phyloP scores from a whole-genome alignment of 2,113 vertebrate genomes.

The Psilopsiagon aurifrons region DNA sequence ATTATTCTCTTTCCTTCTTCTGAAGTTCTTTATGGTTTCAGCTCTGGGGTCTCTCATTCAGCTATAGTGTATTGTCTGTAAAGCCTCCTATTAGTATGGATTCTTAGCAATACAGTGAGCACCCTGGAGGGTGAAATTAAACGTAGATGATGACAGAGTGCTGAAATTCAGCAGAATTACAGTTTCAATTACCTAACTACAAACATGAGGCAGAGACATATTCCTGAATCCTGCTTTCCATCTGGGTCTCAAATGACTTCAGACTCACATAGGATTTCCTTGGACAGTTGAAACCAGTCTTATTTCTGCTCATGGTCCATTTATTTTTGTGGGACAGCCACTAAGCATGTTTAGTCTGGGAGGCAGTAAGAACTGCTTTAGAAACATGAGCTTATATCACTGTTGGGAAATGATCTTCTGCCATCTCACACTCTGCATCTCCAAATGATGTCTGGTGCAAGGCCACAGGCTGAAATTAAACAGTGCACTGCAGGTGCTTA shows the following conservation, averaged over 20 bases:
- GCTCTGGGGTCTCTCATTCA: neutral
- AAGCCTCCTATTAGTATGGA: slow-evolving; percentile 27
- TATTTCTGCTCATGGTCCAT: slow-evolving; percentile 43
- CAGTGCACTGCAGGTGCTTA: slow-evolving; percentile 18
- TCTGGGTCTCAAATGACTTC: slow-evolving; percentile 52
- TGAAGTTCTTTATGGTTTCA: neutral
- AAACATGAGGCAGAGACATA: slow-evolving; percentile 36
- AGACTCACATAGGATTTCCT: slow-evolving; percentile 44
- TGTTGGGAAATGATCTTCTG: slow-evolving; percentile 50
- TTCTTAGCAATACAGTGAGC: slow-evolving; percentile 14
- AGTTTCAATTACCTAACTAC: slow-evolving; percentile 56
- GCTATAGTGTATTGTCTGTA: neutral
- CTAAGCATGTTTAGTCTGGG: slow-evolving; percentile 5
- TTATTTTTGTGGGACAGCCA: slow-evolving; percentile 50
- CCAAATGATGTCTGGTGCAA: slow-evolving; percentile 28
- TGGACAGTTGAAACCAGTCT: slow-evolving; percentile 53
- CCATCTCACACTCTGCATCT: slow-evolving; percentile 4
- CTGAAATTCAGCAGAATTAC: slow-evolving; percentile 62
- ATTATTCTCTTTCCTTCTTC: neutral
- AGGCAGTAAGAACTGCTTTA: slow-evolving; percentile 30
- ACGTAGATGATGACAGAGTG: slow-evolving; percentile 43
- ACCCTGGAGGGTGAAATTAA: slow-evolving; percentile 50
- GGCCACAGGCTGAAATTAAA: slow-evolving; percentile 60
- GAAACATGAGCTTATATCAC: slow-evolving; percentile 27
- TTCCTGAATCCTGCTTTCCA: slow-evolving; percentile 20